Percentiles rank a stretch among this genome's conserved stretches.
Evolutionary conservation across 2,888 invertebrate species (phyloP).

Genomic region (Sarcophaga carnaria): DNA sequence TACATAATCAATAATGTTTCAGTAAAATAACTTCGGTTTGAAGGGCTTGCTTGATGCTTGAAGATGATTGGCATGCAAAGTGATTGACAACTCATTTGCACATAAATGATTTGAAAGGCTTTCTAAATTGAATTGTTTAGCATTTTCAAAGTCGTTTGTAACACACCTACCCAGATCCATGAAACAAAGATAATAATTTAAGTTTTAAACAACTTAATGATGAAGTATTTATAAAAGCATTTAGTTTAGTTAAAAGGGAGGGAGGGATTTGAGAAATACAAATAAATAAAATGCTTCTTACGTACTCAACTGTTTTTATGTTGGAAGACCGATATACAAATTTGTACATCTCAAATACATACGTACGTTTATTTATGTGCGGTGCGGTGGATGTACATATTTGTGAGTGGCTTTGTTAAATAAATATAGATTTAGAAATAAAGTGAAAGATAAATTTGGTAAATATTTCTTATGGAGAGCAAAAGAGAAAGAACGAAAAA

Average conservation of each 20-base stretch:
- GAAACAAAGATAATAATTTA: slow-evolving; percentile 32
- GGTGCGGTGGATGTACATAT: background rate
- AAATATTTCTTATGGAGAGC: background rate
- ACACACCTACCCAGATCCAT: slow-evolving; percentile 1
- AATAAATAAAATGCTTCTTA: slow-evolving; percentile 48
- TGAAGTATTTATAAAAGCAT: slow-evolving; percentile 40
- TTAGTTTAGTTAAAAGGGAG: slow-evolving; percentile 37
- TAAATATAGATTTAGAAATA: slow-evolving; percentile 31
- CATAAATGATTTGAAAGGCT: background rate
- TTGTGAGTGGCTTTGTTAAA: background rate
- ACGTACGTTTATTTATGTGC: background rate
- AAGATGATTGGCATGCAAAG: background rate
- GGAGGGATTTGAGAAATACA: slow-evolving; percentile 20
- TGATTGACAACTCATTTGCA: background rate
- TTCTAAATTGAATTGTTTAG: slow-evolving; percentile 20
- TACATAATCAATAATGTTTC: too few species aligned
- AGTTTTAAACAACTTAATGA: slow-evolving; percentile 44
- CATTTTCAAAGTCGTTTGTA: slow-evolving; percentile 26
- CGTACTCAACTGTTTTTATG: background rate
- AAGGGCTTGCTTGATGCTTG: background rate
- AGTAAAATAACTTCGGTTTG: background rate
- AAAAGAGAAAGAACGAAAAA: slow-evolving; percentile 10
- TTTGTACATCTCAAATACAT: background rate
- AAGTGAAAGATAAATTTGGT: slow-evolving; percentile 36
- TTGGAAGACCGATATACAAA: background rate